Evolutionary conservation across 2,113 vertebrate genomes (phyloP).

Genomic region (Rhabdornis inornatus): DNA sequence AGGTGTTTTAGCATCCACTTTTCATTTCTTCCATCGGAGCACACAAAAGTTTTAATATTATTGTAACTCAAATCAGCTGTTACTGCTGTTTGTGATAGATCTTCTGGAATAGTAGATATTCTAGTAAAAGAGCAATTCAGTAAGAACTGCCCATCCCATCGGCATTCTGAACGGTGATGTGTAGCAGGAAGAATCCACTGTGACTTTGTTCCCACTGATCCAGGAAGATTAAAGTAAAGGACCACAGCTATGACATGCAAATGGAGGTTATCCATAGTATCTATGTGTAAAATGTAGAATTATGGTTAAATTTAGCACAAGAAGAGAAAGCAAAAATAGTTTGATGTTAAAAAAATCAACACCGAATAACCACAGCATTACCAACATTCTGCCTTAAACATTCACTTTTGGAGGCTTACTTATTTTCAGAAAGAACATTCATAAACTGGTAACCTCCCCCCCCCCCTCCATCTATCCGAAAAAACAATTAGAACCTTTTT

Average conservation of each 20-base stretch:
- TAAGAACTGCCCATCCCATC: neutral
- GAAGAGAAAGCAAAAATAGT: neutral
- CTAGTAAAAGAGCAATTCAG: constrained; percentile 49
- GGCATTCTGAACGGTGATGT: neutral
- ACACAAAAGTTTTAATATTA: neutral
- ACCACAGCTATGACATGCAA: constrained; percentile 7
- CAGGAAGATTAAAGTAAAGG: constrained; percentile 21
- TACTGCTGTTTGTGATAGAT: neutral
- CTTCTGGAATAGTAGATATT: neutral
- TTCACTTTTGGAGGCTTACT: neutral
- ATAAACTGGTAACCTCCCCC: neutral
- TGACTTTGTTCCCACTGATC: neutral
- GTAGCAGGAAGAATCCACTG: neutral
- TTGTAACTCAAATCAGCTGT: neutral
- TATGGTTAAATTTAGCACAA: neutral
- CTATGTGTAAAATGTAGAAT: constrained; percentile 19
- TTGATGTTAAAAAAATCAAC: neutral
- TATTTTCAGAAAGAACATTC: neutral
- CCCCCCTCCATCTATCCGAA: neutral
- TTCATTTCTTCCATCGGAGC: neutral
- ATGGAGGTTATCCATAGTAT: constrained; percentile 51
- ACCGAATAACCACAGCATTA: neutral
- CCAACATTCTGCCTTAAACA: neutral
- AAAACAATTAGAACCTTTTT: neutral
- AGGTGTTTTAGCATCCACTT: constrained; percentile 43